phyloP scores from a whole-genome alignment of 2,888 invertebrate species.

The Macrosoma leucophasiata region DNA sequence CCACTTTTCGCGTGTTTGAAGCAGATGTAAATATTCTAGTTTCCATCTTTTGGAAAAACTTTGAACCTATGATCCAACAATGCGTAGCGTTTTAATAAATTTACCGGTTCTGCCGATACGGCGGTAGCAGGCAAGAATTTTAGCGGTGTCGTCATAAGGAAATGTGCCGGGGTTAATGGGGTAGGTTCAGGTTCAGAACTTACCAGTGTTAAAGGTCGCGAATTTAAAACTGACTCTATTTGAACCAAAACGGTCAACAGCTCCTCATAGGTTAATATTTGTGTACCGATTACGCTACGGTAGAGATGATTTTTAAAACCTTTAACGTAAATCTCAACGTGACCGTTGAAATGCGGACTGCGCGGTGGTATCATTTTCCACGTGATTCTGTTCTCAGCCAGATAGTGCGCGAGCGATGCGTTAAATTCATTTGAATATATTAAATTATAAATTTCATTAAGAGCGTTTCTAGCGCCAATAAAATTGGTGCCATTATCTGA shows the following conservation, averaged over 20 bases:
- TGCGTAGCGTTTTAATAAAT: constrained; percentile 5
- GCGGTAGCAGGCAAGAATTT: constrained; percentile 15
- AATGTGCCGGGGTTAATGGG: constrained; percentile 3
- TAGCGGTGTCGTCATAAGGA: constrained; percentile 4
- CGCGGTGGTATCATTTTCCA: constrained; percentile 9
- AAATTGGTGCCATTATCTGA: too few species aligned
- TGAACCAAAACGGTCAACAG: constrained; percentile 5
- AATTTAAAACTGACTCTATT: constrained; percentile 6
- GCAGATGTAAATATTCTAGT: neutral
- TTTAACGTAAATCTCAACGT: constrained; percentile 9
- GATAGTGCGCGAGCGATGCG: too few species aligned
- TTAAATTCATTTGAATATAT: too few species aligned
- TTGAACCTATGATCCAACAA: constrained; percentile 5
- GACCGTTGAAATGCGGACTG: constrained; percentile 9
- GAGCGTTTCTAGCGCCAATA: too few species aligned
- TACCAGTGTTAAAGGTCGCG: constrained; percentile 1
- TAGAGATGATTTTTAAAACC: constrained; percentile 12
- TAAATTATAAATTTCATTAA: too few species aligned
- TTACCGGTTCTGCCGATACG: neutral
- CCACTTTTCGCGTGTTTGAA: neutral
- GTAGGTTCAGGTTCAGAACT: constrained; percentile 3
- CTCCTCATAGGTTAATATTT: constrained; percentile 5
- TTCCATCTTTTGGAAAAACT: constrained; percentile 3
- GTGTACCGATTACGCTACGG: constrained; percentile 1
- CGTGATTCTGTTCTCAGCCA: constrained; percentile 2